Evolutionary conservation across 2,113 vertebrate genomes (phyloP), one percentile per base, ranked within the genome.

Genomic region (Cynocephalus volans): DNA sequence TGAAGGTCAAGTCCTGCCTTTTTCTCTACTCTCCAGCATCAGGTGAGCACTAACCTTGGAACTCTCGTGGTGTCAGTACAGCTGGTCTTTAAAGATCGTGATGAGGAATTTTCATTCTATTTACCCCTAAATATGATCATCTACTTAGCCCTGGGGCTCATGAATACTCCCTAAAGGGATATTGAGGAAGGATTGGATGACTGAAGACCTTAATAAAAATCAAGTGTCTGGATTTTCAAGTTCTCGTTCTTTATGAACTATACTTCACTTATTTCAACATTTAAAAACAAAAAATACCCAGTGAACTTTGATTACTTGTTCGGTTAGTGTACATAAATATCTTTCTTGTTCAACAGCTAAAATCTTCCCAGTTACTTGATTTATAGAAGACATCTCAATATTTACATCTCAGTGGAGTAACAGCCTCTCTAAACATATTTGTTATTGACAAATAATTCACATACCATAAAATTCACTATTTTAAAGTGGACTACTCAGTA

Each of bases 211-310:
- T n/a, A 81, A 81, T 70, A 12, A 19, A 87, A 82, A 73, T 41
- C 12, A 52, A 41, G 14, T 62, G 21, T 54, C 41, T 26, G 0
- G 13, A 90, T 72, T 90, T 93, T 90, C 90, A 93, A 77, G 28
- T 72, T 45, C 33, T 58, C 56, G 17, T 19, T 76, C 31, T 64
- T 82, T 48, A 36, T 67, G 17, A 67, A 76, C n/a, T 86, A 45
- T 26, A 9, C 70, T 62, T 54, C 60, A 72, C 28, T 48, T 56
- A 60, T 64, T 67, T 90, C 28, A 67, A 69, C 17, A 75, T 73
- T 72, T 19, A 62, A 48, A 92, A 88, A 31, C 36, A 76, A 92
- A 88, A 76, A 92, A 88, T 84, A 45, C 69, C 58, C 33, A 88
- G 50, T 45, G 13, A 93, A 73, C 24, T 73, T 65, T 45, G 60